A percentile compares a stretch with the other conserved stretches of the same genome.
phyloP scores from a whole-genome alignment of 1,140 invertebrate species.

The Drosophila sp. region DNA sequence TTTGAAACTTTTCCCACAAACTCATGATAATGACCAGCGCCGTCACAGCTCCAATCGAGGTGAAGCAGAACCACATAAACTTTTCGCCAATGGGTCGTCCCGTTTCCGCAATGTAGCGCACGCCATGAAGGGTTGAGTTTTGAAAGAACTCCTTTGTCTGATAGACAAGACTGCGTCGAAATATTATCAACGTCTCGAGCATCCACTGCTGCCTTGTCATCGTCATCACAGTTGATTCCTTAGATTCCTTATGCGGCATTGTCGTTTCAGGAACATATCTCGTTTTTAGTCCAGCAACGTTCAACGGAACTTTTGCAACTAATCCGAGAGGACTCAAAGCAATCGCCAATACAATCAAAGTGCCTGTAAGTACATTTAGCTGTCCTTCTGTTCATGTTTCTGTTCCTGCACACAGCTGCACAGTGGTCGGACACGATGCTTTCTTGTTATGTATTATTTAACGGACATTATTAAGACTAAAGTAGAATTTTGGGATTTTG shows the following conservation, averaged over 20 bases:
- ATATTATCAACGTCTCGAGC: slow-evolving; percentile 74
- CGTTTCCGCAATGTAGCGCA: slow-evolving; percentile 89
- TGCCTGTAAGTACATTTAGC: not conserved
- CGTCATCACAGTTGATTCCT: slow-evolving; percentile 29
- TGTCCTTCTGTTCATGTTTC: not conserved
- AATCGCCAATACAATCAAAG: slow-evolving; percentile 9
- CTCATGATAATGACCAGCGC: slow-evolving; percentile 89
- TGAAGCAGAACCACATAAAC: slow-evolving; percentile 91
- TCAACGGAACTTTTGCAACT: not conserved
- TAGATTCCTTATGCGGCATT: slow-evolving; percentile 69
- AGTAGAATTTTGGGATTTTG: no score
- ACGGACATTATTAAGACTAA: no score
- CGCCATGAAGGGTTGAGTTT: slow-evolving; percentile 89
- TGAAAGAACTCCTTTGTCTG: slow-evolving; percentile 89
- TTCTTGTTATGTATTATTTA: no score
- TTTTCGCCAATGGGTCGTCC: slow-evolving; percentile 89
- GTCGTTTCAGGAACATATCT: slow-evolving; percentile 71
- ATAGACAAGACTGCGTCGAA: slow-evolving; percentile 87
- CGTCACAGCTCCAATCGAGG: slow-evolving; percentile 87
- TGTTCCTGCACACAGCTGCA: no score
- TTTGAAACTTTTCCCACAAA: slow-evolving; percentile 92
- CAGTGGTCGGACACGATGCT: no score
- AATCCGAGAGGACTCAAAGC: not conserved
- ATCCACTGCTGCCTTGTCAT: slow-evolving; percentile 36
- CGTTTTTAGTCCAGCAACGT: not conserved